phyloP scores from a whole-genome alignment of 2,113 vertebrate species.

The Laticauda colubrina region DNA sequence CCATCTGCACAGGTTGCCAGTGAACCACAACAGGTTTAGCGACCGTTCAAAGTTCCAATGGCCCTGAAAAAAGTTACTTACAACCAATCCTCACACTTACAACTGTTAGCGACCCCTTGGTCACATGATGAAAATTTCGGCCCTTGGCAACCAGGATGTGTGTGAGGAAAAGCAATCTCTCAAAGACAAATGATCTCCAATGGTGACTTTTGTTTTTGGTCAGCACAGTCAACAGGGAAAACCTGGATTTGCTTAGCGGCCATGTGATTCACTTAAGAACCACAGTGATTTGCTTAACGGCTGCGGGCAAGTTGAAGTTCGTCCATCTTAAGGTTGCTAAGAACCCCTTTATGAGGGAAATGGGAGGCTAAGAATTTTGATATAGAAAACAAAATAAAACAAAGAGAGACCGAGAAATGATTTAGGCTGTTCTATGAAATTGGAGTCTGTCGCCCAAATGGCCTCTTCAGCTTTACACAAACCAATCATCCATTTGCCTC shows the following conservation, averaged over 20 bases:
- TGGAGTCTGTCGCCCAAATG: not conserved
- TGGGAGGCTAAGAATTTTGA: not conserved
- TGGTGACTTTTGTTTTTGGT: not conserved
- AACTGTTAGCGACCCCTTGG: not conserved
- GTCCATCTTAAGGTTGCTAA: not conserved
- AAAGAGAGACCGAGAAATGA: not conserved
- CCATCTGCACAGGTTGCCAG: no score
- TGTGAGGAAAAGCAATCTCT: not conserved
- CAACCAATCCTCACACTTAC: not conserved
- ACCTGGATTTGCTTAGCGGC: no score
- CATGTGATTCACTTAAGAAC: not conserved
- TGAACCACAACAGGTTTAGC: no score
- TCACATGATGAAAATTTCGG: not conserved
- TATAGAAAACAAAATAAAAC: not conserved
- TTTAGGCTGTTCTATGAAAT: not conserved
- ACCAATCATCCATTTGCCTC: not conserved
- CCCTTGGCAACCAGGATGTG: not conserved
- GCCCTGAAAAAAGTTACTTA: not conserved
- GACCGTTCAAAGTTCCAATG: no score
- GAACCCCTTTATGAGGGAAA: not conserved
- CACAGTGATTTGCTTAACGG: not conserved
- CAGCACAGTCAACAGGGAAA: not conserved
- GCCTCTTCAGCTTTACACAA: not conserved
- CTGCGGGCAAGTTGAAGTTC: not conserved
- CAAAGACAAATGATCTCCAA: not conserved